Evolutionary conservation across 2,888 invertebrate species (phyloP).

Genomic region (Macrophya annulata): DNA sequence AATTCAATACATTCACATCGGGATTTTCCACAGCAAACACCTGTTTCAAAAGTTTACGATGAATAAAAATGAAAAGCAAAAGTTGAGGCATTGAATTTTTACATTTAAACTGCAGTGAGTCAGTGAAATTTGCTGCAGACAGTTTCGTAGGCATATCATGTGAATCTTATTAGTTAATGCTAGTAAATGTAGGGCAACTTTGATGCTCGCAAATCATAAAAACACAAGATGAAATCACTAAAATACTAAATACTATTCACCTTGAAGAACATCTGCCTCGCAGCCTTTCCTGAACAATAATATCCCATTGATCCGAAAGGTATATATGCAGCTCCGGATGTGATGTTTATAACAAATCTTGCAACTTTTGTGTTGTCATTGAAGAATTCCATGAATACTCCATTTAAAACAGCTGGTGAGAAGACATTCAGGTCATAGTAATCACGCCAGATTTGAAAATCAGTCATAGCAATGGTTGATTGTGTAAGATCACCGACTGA

Average conservation of each 20-base stretch:
- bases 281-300: slow-evolving; percentile 94
- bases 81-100: not conserved
- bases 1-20: slow-evolving; percentile 89
- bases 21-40: slow-evolving; percentile 90
- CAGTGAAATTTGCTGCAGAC: not conserved
- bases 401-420: slow-evolving; percentile 86
- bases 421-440: slow-evolving; percentile 91
- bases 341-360: slow-evolving; percentile 88
- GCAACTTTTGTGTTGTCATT: slow-evolving; percentile 75
- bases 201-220: not conserved
- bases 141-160: not conserved
- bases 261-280: slow-evolving; percentile 93
- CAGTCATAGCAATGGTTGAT: slow-evolving; percentile 84
- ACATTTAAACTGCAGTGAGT: not conserved
- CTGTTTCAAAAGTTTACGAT: slow-evolving; percentile 65
- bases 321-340: slow-evolving; percentile 90
- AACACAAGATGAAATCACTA: not conserved
- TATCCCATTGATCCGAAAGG: slow-evolving; percentile 90
- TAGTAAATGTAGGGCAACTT: not conserved
- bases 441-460: slow-evolving; percentile 83
- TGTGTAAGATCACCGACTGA: slow-evolving; percentile 88
- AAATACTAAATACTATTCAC: slow-evolving; percentile 74
- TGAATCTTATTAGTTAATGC: not conserved
- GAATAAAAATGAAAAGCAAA: not conserved
- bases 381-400: slow-evolving; percentile 86